Base-by-base conservation (phyloP, 2,113 vertebrate genomes). In the Casuarius casuarius region DNA sequence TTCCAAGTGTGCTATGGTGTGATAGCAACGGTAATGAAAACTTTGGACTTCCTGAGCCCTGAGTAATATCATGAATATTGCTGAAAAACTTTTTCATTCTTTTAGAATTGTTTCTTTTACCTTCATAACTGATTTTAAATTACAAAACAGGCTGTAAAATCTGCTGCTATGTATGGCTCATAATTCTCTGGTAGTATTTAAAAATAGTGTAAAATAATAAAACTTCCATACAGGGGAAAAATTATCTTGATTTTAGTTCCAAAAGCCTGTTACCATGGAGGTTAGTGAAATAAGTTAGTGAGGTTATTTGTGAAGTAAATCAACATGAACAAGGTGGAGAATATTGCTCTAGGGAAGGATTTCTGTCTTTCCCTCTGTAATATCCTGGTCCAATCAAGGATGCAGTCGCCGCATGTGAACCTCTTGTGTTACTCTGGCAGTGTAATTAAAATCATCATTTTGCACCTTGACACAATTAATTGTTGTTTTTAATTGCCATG, bases 381-480 rank as follows among this genome's bases (percentile, higher is more conserved):
- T 49, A 73, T 49, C 33, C 46, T 42, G 42, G 48, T 81, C 73
- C 88, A 93, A 87, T 93, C 76, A 93, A 93, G 44, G 56, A 52
- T 65, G 15, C 46, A 71, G 76, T 71, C 88, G n/a, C 65, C 87
- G 56, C 65, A 65, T 87, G 86, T 68, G 89, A 95, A 68, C 52
- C 56, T 92, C 79, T 90, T 77, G 48, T 33, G 13, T 87, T 91
- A 79, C 33, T 40, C 80, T 84, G 86, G 29, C 66, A 89, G 58
- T 79, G 54, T 92, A 91, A 96, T 95, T 93, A 84, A 95, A 96
- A 93, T 92, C 46, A 92, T 79, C 17, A 4, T 75, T 96, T 91
- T 93, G 52, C 78, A 91, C 79, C 58, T 94, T 94, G 89, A 95
- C 76, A 92, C 58, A 84, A 93, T 95, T 95, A 95, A 91, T 95